Percentiles rank a stretch among this genome's conserved stretches.
Conservation (phyloP, 2,113 vertebrate species). For the Gopherus flavomarginatus region DNA sequence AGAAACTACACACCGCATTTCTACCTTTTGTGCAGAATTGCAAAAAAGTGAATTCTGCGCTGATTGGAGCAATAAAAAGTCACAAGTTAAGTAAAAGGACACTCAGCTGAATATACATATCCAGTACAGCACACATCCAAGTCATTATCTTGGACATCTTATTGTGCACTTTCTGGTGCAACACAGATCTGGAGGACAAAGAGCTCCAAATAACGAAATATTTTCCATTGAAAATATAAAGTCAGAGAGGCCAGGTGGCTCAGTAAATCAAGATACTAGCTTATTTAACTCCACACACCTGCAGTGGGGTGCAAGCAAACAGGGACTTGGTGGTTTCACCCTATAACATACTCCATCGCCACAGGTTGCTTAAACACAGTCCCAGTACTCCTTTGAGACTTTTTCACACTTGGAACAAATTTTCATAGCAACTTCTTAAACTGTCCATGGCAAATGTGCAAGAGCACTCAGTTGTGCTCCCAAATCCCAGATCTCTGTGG, state of each 20-base stretch:
- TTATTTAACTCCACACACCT: not conserved
- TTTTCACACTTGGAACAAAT: not conserved
- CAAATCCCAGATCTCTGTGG: not conserved
- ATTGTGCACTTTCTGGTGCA: not conserved
- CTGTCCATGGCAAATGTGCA: not conserved
- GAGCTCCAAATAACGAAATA: rapidly evolving
- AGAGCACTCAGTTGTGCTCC: not conserved
- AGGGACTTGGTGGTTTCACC: not conserved
- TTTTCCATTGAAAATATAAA: rapidly evolving
- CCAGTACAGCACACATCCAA: not conserved
- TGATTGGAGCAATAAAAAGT: not conserved
- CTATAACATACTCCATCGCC: not conserved
- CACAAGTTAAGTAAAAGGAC: not conserved
- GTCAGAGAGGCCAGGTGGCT: not conserved
- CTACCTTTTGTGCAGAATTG: not conserved
- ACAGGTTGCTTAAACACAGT: not conserved
- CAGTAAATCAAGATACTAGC: not conserved
- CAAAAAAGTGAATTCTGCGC: not conserved
- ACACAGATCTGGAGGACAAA: not conserved
- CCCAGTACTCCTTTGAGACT: not conserved
- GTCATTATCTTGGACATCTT: not conserved
- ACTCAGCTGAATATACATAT: not conserved
- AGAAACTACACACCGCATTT: rapidly evolving
- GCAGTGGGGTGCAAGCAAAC: rapidly evolving
- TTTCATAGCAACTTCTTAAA: not conserved